phyloP scores from a whole-genome alignment of 35 echinoderm and acorn worm species.

The Holothuria glaberrima region DNA sequence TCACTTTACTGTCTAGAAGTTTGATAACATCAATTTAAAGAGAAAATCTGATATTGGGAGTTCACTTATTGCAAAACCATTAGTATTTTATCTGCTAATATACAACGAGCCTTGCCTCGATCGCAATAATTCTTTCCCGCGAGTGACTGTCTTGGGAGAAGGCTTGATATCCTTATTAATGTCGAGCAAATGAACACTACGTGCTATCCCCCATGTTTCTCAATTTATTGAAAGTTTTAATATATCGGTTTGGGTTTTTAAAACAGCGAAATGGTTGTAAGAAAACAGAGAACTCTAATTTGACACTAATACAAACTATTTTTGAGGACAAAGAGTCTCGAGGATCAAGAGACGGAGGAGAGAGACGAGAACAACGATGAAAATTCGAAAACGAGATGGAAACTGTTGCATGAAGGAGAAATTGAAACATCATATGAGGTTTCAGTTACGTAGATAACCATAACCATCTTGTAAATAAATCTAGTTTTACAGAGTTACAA shows the following conservation, averaged over 20 bases:
- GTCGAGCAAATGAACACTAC: constrained; percentile 55
- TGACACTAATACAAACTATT: constrained; percentile 64
- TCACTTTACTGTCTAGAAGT: constrained; percentile 59
- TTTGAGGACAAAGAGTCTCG: constrained; percentile 23
- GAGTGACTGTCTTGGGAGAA: constrained; percentile 44
- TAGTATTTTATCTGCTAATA: constrained; percentile 63
- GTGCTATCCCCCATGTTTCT: constrained; percentile 51
- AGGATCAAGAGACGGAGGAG: constrained; percentile 8
- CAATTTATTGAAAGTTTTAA: constrained; percentile 64
- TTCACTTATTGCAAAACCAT: constrained; percentile 66
- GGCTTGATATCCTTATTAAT: constrained; percentile 61
- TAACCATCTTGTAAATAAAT: no score
- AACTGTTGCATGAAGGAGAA: no score
- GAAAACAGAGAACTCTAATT: constrained; percentile 49
- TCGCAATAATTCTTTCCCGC: constrained; percentile 34
- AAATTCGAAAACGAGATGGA: background rate
- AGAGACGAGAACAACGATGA: background rate
- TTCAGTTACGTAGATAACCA: background rate
- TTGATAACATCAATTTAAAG: constrained; percentile 68
- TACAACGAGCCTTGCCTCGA: constrained; percentile 49
- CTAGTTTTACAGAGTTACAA: no score
- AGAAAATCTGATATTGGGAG: constrained; percentile 47
- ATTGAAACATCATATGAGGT: background rate
- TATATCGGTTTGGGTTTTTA: constrained; percentile 64
- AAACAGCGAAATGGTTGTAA: constrained; percentile 49